These are phyloP conservation scores for Cremastinae sp. DNA, from an alignment of 2,888 invertebrate species.

Conservation along the genomic window DNA sequence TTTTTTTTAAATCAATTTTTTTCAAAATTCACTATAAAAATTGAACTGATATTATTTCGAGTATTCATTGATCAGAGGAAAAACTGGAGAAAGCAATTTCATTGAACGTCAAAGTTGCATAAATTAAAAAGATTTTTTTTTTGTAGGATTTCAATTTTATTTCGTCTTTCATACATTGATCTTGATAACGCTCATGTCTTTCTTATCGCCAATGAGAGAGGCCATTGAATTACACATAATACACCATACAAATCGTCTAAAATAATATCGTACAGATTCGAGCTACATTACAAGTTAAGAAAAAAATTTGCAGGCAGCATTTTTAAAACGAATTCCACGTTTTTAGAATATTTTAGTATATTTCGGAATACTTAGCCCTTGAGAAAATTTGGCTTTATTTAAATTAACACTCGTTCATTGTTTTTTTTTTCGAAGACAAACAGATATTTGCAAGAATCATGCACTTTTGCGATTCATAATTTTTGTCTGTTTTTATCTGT, in stretches of 20 bases:
- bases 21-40: too few relatives aligned
- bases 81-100: too few relatives aligned
- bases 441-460: constrained; percentile 3
- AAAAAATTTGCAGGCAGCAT: constrained; percentile 21
- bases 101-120: neutral
- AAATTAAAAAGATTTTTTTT: neutral
- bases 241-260: constrained; percentile 31
- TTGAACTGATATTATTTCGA: too few relatives aligned
- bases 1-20: too few relatives aligned
- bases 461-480: neutral
- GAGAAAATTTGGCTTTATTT: neutral
- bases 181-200: constrained; percentile 7
- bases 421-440: constrained; percentile 1
- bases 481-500: neutral
- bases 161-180: constrained; percentile 21
- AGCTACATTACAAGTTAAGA: constrained; percentile 27
- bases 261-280: constrained; percentile 24
- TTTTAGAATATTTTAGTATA: neutral
- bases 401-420: neutral
- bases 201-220: constrained; percentile 23
- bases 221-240: constrained; percentile 11
- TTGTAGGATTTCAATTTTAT: constrained; percentile 1
- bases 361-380: neutral
- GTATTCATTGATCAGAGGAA: too few relatives aligned
- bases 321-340: neutral